Evolutionary conservation across 2,797 vertebrate species (phyloP).

Genomic region (Scyliorhinus canicula): DNA sequence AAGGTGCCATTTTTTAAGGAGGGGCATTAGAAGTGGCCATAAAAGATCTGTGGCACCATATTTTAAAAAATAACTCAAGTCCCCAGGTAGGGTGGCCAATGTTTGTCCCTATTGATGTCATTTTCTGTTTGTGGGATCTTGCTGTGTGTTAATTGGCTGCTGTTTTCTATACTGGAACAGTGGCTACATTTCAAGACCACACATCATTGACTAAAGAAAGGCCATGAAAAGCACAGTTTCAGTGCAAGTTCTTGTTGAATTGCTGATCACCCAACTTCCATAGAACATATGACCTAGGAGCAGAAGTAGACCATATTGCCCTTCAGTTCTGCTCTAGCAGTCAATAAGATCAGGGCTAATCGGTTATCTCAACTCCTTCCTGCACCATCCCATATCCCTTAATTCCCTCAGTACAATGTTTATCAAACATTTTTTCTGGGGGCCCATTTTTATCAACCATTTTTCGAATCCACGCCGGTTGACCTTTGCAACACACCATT

Average conservation of each 20-base stretch:
- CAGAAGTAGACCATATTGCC: not conserved
- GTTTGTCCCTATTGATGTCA: not conserved
- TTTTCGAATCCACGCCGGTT: too few species aligned
- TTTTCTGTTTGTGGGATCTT: too few species aligned
- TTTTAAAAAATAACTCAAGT: not conserved
- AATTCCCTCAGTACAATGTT: not conserved
- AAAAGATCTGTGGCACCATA: not conserved
- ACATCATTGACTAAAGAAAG: too few species aligned
- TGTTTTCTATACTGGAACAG: too few species aligned
- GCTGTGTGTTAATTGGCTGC: too few species aligned
- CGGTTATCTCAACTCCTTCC: not conserved
- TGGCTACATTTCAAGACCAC: too few species aligned
- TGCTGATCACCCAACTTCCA: not conserved
- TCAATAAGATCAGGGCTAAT: not conserved
- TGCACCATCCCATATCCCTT: not conserved
- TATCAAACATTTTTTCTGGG: too few species aligned
- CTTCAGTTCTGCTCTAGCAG: not conserved
- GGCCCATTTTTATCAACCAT: too few species aligned
- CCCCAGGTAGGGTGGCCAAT: not conserved
- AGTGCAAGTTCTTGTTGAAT: not conserved
- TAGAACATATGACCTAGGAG: not conserved
- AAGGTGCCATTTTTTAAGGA: not conserved
- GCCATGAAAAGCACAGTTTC: too few species aligned
- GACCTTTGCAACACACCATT: too few species aligned
- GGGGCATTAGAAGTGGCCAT: not conserved